Conservation (phyloP, 2,797 vertebrate genomes). For the Rhinatrema bivittatum region DNA sequence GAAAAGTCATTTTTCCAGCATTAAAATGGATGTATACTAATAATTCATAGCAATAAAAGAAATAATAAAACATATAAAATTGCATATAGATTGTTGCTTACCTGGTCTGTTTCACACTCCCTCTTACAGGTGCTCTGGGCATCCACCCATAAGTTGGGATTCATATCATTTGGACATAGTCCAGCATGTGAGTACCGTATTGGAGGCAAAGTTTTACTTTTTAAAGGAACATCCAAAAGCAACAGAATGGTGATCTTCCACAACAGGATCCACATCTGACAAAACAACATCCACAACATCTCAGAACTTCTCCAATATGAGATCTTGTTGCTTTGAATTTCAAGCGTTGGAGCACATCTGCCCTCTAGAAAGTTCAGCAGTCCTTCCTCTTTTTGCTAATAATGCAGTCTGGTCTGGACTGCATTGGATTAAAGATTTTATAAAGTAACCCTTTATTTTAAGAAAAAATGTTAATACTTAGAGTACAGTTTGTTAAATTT, state of each 20-base stretch:
- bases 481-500: conserved; percentile 64
- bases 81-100: too few relatives aligned
- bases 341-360: conserved; percentile 29
- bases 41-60: too few relatives aligned
- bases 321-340: neutral
- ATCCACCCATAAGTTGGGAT: conserved; percentile 97
- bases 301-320: conserved; percentile 33
- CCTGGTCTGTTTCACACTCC: conserved; percentile 87
- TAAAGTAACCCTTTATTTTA: conserved; percentile 48
- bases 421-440: conserved; percentile 52
- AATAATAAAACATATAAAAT: too few relatives aligned
- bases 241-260: conserved; percentile 59
- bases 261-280: conserved; percentile 71
- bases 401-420: conserved; percentile 33
- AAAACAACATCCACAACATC: conserved; percentile 70
- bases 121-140: conserved; percentile 94
- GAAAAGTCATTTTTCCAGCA: too few relatives aligned
- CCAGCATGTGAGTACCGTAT: conserved; percentile 79
- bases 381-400: conserved; percentile 24
- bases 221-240: conserved; percentile 49
- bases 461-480: conserved; percentile 40
- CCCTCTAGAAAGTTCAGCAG: conserved; percentile 23
- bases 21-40: too few relatives aligned
- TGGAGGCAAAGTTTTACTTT: conserved; percentile 59
- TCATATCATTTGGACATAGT: conserved; percentile 96